These are phyloP conservation scores for Melanotaenia pygmaea DNA, from an alignment of 2,797 vertebrate species.

Conservation along the genomic window DNA sequence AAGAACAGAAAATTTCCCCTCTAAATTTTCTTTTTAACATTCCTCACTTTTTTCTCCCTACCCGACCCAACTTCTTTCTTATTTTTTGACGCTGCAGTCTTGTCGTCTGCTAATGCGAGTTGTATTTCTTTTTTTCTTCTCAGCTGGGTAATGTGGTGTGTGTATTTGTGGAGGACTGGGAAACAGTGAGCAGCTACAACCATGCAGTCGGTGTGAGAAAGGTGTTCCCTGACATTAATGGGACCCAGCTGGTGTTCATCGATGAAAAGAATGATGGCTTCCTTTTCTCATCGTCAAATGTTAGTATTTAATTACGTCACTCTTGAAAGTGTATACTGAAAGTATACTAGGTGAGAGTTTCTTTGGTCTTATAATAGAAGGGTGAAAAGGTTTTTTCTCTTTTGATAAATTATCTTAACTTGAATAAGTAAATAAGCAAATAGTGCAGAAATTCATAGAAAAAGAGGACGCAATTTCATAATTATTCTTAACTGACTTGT, in stretches of 20 bases:
- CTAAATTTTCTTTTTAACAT: background rate
- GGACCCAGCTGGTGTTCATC: conserved; percentile 91
- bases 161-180: conserved; percentile 95
- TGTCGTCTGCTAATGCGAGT: background rate
- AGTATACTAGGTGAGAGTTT: background rate
- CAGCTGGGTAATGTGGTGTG: conserved; percentile 90
- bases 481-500: background rate
- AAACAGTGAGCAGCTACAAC: conserved; percentile 89
- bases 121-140: background rate
- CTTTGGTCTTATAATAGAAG: background rate
- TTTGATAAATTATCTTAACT: background rate
- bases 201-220: conserved; percentile 92
- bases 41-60: background rate
- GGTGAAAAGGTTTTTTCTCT: background rate
- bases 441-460: background rate
- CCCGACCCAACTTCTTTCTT: no score
- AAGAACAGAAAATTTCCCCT: background rate
- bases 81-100: background rate
- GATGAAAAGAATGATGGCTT: conserved; percentile 95
- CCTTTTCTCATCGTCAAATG: conserved; percentile 90
- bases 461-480: background rate
- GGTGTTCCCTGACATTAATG: conserved; percentile 92
- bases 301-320: conserved; percentile 47
- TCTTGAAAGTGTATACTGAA: background rate
- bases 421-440: background rate